phyloP scores from a whole-genome alignment of 2,113 vertebrate genomes.

The Actinemys pallida region DNA sequence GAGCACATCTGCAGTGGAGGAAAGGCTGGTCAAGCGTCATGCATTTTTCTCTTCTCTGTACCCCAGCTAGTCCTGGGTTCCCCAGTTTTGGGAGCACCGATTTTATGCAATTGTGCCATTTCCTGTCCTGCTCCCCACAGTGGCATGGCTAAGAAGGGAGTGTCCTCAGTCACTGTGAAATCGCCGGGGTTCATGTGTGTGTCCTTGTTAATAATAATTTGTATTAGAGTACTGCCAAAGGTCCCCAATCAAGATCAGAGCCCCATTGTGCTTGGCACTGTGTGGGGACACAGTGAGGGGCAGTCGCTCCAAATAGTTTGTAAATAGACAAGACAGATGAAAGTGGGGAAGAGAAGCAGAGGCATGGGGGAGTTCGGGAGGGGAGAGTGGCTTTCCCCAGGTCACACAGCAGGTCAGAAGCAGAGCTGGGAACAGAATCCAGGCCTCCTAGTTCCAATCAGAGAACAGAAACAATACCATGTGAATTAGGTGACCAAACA shows the following conservation, averaged over 20 bases:
- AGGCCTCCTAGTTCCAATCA: not conserved
- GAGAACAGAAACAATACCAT: too few relatives aligned
- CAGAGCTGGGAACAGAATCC: not conserved
- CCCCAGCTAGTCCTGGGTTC: slow-evolving; percentile 41
- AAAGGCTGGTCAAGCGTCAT: slow-evolving; percentile 26
- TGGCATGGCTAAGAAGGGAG: not conserved
- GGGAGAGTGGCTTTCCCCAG: not conserved
- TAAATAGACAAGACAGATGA: not conserved
- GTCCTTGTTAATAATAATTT: not conserved
- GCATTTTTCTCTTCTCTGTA: not conserved
- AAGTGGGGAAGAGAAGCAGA: not conserved
- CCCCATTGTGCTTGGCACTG: not conserved
- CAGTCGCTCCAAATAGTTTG: not conserved
- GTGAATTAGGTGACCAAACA: too few relatives aligned
- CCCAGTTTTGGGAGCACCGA: slow-evolving; percentile 28
- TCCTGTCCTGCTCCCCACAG: not conserved
- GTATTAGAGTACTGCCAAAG: not conserved
- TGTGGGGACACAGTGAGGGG: not conserved
- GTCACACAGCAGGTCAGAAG: not conserved
- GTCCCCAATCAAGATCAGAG: not conserved
- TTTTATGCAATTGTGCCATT: not conserved
- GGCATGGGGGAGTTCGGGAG: not conserved
- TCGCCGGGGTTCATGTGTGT: not conserved
- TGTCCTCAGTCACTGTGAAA: not conserved
- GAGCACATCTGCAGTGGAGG: slow-evolving; percentile 16